A percentile compares a stretch with the other conserved stretches of the same genome.
Evolutionary conservation across 2,113 vertebrate genomes (phyloP).

Genomic region (Pogona vitticeps): DNA sequence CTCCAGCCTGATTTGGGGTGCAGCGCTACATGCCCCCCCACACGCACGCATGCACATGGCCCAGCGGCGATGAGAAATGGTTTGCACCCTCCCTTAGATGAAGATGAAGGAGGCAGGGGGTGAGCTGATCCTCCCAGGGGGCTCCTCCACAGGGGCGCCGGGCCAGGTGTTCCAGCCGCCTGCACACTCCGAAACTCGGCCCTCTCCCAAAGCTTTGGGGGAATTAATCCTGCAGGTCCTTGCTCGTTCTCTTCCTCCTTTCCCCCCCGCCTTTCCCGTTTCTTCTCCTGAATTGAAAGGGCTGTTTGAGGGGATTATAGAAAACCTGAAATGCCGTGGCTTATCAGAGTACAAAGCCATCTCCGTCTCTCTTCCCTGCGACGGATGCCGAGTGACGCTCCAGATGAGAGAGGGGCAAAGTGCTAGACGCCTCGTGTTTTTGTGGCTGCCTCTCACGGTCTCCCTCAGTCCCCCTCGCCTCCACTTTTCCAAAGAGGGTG

Average conservation of each 20-base stretch:
- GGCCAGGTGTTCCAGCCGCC: too few species aligned
- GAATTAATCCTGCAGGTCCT: neutral
- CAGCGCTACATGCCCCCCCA: too few species aligned
- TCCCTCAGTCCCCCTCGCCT: neutral
- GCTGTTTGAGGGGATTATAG: neutral
- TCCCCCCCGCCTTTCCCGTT: neutral
- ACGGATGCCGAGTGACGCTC: conserved; percentile 8
- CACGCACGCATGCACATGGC: neutral
- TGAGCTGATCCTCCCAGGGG: too few species aligned
- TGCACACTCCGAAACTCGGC: neutral
- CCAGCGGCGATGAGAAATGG: neutral
- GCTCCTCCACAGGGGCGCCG: too few species aligned
- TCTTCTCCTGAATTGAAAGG: conserved; percentile 1
- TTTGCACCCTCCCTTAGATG: too few species aligned
- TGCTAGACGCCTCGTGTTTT: rapidly evolving
- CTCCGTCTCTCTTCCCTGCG: neutral
- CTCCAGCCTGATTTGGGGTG: neutral
- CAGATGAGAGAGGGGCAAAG: conserved; percentile 38
- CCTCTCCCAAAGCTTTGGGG: neutral
- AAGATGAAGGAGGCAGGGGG: neutral
- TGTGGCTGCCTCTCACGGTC: neutral
- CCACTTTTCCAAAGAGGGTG: neutral
- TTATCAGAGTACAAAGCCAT: neutral
- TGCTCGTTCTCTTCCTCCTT: neutral
- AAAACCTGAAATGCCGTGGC: neutral